Percentiles rank a stretch among this genome's conserved stretches.
Evolutionary conservation across 2,797 vertebrate genomes (phyloP).

Genomic region (Lindbergichthys nudifrons): DNA sequence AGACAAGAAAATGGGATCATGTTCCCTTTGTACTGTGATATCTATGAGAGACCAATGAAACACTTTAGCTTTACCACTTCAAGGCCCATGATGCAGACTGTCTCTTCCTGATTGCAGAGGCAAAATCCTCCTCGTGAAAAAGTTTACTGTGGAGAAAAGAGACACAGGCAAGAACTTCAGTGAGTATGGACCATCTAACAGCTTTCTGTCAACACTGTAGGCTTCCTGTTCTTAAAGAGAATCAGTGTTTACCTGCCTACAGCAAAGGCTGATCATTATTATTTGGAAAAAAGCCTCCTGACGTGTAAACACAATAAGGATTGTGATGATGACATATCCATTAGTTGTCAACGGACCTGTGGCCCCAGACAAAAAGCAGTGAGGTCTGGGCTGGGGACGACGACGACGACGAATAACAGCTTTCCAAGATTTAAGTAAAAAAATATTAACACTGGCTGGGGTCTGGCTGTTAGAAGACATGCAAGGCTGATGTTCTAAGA

Average conservation of each 20-base stretch:
- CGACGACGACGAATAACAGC: no score
- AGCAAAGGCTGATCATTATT: neutral
- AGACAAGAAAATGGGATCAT: neutral
- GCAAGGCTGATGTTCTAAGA: no score
- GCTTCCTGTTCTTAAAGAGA: neutral
- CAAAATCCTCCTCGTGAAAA: constrained; percentile 94
- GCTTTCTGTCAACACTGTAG: neutral
- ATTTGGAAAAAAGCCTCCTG: neutral
- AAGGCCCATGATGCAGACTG: constrained; percentile 96
- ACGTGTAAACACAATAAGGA: neutral
- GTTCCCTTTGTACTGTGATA: neutral
- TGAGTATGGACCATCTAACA: neutral
- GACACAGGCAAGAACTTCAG: neutral
- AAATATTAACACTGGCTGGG: no score
- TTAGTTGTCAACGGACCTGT: neutral
- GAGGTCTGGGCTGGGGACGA: no score
- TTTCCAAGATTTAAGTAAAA: no score
- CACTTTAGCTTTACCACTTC: constrained; percentile 87
- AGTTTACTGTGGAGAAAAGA: constrained; percentile 85
- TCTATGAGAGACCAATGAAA: neutral
- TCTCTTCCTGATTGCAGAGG: constrained; percentile 90
- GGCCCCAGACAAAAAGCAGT: neutral
- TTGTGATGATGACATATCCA: neutral
- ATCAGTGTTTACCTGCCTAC: neutral
- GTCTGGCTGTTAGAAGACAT: no score